Base-by-base conservation (phyloP, 2,888 invertebrate genomes). In the Caenorhabditis imperialis region DNA sequence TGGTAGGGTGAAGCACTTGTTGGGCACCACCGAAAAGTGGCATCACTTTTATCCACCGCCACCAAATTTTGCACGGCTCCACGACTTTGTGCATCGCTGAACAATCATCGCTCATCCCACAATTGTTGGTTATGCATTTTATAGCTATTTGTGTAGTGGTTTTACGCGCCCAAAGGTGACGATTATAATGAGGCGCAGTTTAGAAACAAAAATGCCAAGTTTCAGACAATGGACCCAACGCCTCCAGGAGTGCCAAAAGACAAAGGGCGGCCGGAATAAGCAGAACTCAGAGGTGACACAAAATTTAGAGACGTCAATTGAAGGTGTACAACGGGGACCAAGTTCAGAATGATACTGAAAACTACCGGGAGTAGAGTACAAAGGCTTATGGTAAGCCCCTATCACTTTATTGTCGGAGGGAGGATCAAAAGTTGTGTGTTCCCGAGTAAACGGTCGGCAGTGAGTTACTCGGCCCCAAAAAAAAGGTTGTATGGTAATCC, bases 81-180 rank as follows among this genome's bases (percentile, higher is more conserved):
- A 44, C 67, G 33, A 57, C 30, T 67, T 67, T 42, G 67, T 58
- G 67, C 67, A 67, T 67, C 67, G 67, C 45, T 67, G 67, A 67
- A 67, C 67, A 67, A 67, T 67, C 67, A 67, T 67, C 57, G 67
- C 67, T 57, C 67, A 67, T 67, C 67, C 57, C 57, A 67, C 55
- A 55, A 55, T 67, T 67, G 51, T 54, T 57, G 54, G 57, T 67
- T 67, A 67, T 67, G 67, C 67, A 67, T 67, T 55, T 37, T 22
- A 20, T 50, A 44, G 40, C 6, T 7, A 30, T 10, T 7, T 30
- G 30, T 30, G 6, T 30, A 30, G 30, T 30, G 30, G 30, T 30
- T 10, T 6, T 44, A 25, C 47, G 45, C 30, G 3, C 27, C 25
- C 18, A 2, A 16, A n/a, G n/a, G 40, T 51, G 58, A 48, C 48